Conservation (phyloP, 1,140 invertebrate genomes). For the Muscidifurax raptorellus region DNA sequence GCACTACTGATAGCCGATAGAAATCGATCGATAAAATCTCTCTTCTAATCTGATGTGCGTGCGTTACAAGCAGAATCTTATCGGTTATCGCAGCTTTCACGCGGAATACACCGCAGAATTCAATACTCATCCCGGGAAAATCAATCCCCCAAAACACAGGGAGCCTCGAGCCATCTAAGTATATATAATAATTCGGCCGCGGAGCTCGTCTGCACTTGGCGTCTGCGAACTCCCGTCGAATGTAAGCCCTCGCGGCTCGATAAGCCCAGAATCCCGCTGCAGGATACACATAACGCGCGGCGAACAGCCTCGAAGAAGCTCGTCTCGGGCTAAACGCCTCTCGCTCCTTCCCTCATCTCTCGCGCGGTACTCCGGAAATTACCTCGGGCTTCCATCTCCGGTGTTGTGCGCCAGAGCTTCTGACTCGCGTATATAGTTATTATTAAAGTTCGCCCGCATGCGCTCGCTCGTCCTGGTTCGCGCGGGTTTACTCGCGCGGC, state of each 20-base stretch:
- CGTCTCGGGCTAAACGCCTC: conserved; percentile 34
- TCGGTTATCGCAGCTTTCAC: background rate
- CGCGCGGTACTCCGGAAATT: conserved; percentile 46
- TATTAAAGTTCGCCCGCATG: conserved; percentile 49
- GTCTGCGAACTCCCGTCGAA: background rate
- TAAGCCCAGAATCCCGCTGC: conserved; percentile 23
- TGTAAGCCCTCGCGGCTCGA: conserved; percentile 7
- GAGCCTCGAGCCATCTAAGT: background rate
- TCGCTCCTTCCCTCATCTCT: background rate
- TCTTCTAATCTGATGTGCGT: background rate
- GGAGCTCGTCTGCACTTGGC: background rate
- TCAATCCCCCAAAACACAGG: background rate
- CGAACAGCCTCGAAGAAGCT: conserved; percentile 30
- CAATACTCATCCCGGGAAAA: background rate
- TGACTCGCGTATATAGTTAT: conserved; percentile 23
- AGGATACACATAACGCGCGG: background rate
- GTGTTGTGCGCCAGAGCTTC: conserved; percentile 5
- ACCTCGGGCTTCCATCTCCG: conserved; percentile 52
- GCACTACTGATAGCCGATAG: background rate
- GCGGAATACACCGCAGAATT: background rate
- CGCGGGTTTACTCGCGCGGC: conserved; percentile 29
- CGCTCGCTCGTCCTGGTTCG: background rate
- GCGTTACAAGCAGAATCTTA: background rate
- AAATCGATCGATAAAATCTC: background rate
- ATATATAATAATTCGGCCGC: background rate